Evolutionary conservation across 2,888 invertebrate species (phyloP), one percentile per base, ranked within the genome.

Genomic region (Alloplasta piceator): DNA sequence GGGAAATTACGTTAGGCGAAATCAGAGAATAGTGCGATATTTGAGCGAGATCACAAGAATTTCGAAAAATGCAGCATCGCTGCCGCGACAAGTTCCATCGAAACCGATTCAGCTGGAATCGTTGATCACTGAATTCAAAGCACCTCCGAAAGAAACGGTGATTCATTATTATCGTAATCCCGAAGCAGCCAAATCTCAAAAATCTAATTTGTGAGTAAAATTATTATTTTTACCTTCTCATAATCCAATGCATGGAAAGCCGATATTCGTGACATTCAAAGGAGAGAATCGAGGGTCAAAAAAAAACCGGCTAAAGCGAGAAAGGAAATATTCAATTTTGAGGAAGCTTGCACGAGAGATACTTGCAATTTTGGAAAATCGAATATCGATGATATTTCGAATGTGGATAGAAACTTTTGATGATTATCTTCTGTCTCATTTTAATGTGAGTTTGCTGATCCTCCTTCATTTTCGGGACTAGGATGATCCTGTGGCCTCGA

Each of bases 1-100:
- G 48, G 87, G 84, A 1, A 87, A 82, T 70, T 86, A 85, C 56
- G 60, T 88, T 5, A 78, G 74, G 61, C 82, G 78, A 71, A 84
- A 82, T 75, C 80, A 71, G 48, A 77, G 83, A 61, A 10, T 76
- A 6, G 64, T 73, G 38, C 70, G 67, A 10, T 66, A 78, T n/a
- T 55, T 66, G 14, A 43, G 70, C 1, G 64, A 46, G 10, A 39
- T 48, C 6, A 48, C 56, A n/a, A 71, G 56, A 63, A 71, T 56
- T 7, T 66, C 71, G 4, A 14, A 71, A 67, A 78, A 75, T 7
- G 39, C 55, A 2, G 55, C 10, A 48, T 46, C 5, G 14, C 38
- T 12, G 58, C 41, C n/a, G 5, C 41, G 7, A 12, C 7, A 9
- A 16, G 7, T 10, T 10, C 55, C 9, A 61, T 56, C 56, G 4